Percentiles rank a stretch among this genome's conserved stretches.
Evolutionary conservation across 2,113 vertebrate genomes (phyloP).

Genomic region (Etia nguti): DNA sequence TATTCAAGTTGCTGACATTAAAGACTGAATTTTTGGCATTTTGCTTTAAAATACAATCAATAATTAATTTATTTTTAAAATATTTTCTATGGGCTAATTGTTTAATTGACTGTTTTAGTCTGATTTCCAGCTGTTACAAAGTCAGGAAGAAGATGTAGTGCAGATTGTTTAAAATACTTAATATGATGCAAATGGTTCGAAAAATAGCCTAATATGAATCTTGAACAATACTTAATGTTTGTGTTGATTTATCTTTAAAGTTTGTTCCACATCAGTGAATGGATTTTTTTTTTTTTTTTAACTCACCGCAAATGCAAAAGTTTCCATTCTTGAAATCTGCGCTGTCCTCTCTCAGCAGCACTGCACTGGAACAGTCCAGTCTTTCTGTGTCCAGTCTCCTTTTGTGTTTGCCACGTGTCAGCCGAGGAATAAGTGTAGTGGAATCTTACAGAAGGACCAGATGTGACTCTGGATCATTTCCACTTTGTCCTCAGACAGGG

Average conservation of each 20-base stretch:
- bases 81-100: not conserved
- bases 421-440: conserved; percentile 32
- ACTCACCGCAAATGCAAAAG: not conserved
- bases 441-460: conserved; percentile 66
- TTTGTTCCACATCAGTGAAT: not conserved
- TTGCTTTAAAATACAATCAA: not conserved
- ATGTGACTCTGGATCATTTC: conserved; percentile 64
- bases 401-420: conserved; percentile 74
- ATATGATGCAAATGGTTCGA: not conserved
- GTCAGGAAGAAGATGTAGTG: not conserved
- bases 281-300: not conserved
- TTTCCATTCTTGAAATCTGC: not conserved
- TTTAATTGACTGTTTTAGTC: not conserved
- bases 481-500: conserved; percentile 26
- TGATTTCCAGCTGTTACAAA: not conserved
- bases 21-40: not conserved
- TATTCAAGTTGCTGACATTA: not conserved
- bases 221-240: not conserved
- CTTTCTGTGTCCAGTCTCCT: not conserved
- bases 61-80: not conserved
- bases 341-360: not conserved
- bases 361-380: not conserved
- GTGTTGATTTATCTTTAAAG: not conserved
- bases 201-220: not conserved
- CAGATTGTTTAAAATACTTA: not conserved